Conservation (phyloP, 2,888 invertebrate species). For the Arctia plantaginis region DNA sequence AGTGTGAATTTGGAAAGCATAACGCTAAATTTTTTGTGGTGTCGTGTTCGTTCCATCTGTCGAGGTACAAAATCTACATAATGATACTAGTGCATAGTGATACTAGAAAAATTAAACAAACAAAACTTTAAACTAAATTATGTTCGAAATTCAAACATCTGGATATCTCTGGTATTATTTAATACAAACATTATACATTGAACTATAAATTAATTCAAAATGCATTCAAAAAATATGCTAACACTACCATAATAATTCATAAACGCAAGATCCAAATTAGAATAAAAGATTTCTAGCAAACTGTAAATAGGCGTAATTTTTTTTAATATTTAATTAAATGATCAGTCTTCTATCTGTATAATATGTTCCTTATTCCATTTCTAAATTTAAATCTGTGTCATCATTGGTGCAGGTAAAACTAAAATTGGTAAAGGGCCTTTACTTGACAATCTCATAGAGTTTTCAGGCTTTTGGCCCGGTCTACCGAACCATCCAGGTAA, state of each 20-base stretch:
- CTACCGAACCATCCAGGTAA: constrained; percentile 69
- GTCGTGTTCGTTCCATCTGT: not conserved
- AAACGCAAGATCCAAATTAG: not conserved
- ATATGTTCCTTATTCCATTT: not conserved
- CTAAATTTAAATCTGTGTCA: constrained; percentile 28
- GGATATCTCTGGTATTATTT: not conserved
- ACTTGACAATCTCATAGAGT: constrained; percentile 57
- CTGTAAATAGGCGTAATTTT: no score
- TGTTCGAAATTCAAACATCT: not conserved
- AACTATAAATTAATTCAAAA: not conserved
- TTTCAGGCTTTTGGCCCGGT: constrained; percentile 45
- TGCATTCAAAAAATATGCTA: not conserved
- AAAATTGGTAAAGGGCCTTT: constrained; percentile 62
- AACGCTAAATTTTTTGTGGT: no score
- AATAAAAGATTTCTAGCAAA: not conserved
- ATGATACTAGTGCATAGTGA: not conserved
- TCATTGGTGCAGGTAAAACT: constrained; percentile 55
- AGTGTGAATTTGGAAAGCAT: no score
- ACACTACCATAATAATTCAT: not conserved
- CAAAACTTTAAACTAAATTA: not conserved
- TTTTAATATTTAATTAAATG: constrained; percentile 6
- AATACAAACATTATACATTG: not conserved
- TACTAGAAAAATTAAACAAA: not conserved
- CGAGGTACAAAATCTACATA: not conserved
- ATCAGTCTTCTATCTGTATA: constrained; percentile 18